Evolutionary conservation across 2,888 invertebrate species (phyloP).

Genomic region (Chymomyza amoena): DNA sequence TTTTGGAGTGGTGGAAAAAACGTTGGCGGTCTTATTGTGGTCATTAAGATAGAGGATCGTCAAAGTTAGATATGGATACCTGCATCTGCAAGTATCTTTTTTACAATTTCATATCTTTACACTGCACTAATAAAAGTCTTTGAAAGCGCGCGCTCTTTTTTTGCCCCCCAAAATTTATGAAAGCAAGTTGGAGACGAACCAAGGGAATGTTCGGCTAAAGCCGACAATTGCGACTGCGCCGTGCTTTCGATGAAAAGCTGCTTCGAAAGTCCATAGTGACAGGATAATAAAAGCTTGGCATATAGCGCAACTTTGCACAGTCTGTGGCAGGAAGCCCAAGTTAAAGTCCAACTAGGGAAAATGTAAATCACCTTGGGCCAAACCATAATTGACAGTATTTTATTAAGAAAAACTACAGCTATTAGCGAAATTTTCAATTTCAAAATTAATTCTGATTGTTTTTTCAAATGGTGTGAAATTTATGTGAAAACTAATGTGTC

Average conservation of each 20-base stretch:
- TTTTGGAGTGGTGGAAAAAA: conserved; percentile 55
- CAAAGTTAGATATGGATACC: not conserved
- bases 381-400: not conserved
- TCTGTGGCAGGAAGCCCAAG: conserved; percentile 41
- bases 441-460: not conserved
- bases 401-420: conserved; percentile 3
- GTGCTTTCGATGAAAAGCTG: conserved; percentile 20
- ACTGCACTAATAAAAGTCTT: not conserved
- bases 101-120: not conserved
- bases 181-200: conserved; percentile 35
- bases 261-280: conserved; percentile 13
- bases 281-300: conserved; percentile 61
- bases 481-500: not conserved
- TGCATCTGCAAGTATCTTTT: not conserved
- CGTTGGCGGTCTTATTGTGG: conserved; percentile 58
- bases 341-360: not conserved
- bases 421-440: not conserved
- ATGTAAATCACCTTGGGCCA: conserved; percentile 6
- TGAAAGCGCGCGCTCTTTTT: not conserved
- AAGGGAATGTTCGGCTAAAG: conserved; percentile 52
- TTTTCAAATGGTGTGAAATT: not conserved
- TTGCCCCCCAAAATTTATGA: not conserved
- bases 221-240: conserved; percentile 48
- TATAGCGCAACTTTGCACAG: conserved; percentile 49
- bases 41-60: conserved; percentile 60